A percentile compares a stretch with the other conserved stretches of the same genome.
phyloP scores from a whole-genome alignment of 2,888 invertebrate genomes.

The Gymnosoma rotundatum region DNA sequence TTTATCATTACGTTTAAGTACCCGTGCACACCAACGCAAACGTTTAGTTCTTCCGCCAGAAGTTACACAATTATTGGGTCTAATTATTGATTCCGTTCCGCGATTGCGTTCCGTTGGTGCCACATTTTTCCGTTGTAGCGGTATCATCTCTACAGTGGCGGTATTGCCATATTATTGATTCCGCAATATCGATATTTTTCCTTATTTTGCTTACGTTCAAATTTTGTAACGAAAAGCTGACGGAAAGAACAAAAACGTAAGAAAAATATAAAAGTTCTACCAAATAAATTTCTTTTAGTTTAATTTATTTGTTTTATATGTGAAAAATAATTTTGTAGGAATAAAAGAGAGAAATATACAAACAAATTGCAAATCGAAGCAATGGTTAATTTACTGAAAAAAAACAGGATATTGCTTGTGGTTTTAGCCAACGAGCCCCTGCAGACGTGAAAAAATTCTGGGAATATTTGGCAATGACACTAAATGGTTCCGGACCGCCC shows the following conservation, averaged over 20 bases:
- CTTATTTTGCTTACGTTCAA: neutral
- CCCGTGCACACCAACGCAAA: conserved; percentile 42
- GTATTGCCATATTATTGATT: neutral
- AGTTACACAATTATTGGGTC: neutral
- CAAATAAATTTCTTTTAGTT: too few species aligned
- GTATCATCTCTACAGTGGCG: neutral
- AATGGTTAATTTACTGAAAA: neutral
- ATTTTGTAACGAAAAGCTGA: neutral
- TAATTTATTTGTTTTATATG: neutral
- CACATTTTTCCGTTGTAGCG: neutral
- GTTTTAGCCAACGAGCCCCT: neutral
- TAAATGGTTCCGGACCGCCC: conserved; percentile 2
- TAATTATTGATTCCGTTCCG: too few species aligned
- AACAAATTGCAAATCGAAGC: neutral
- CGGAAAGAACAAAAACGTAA: conserved; percentile 10
- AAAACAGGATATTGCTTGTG: neutral
- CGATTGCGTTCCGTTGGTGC: neutral
- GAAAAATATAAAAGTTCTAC: neutral
- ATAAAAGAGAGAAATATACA: conserved; percentile 10
- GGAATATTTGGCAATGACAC: neutral
- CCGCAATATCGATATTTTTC: neutral
- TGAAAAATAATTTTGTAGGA: neutral
- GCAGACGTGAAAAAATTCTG: conserved; percentile 5
- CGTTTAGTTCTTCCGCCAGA: conserved; percentile 43
- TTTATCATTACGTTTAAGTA: neutral